Evolutionary conservation across 53 echinoderm and acorn worm species (phyloP).

Genomic region (Echinometra lucunter): DNA sequence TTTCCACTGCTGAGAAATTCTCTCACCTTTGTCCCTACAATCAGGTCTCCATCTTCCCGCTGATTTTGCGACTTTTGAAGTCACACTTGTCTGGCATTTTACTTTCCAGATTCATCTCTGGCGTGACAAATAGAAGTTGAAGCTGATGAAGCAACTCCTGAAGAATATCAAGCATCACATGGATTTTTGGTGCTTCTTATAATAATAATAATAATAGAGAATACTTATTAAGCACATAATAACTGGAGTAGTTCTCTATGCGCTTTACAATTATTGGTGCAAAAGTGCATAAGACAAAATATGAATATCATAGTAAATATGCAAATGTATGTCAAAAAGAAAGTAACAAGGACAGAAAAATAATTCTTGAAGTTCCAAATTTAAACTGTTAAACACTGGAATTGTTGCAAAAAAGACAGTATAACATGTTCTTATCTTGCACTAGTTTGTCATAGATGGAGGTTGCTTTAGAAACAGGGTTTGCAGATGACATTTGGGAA

Average conservation of each 20-base stretch:
- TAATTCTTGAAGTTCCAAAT: slow-evolving; percentile 71
- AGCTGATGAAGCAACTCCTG: slow-evolving; percentile 59
- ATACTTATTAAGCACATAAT: too few species aligned
- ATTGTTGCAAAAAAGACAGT: slow-evolving; percentile 73
- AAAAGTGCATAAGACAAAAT: too few species aligned
- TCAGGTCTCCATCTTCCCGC: slow-evolving; percentile 66
- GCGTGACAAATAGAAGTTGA: slow-evolving; percentile 68
- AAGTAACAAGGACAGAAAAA: too few species aligned
- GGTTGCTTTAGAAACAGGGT: slow-evolving; percentile 52
- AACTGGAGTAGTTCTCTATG: too few species aligned
- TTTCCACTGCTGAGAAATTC: slow-evolving; percentile 62
- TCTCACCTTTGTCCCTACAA: slow-evolving; percentile 68
- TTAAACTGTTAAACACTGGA: slow-evolving; percentile 73
- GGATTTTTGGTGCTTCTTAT: slow-evolving; percentile 61
- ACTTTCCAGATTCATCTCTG: slow-evolving; percentile 35
- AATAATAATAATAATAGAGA: too few species aligned
- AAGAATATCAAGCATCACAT: slow-evolving; percentile 64
- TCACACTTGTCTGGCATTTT: slow-evolving; percentile 46
- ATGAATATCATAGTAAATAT: too few species aligned
- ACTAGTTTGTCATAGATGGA: slow-evolving; percentile 65
- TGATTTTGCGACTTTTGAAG: slow-evolving; percentile 60
- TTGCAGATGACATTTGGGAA: slow-evolving; percentile 26
- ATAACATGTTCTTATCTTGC: slow-evolving; percentile 66
- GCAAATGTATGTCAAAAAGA: too few species aligned
- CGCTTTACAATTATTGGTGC: too few species aligned